These are phyloP conservation scores for Mohoua ochrocephala DNA, from an alignment of 2,113 vertebrate genomes.

Conservation along the genomic window DNA sequence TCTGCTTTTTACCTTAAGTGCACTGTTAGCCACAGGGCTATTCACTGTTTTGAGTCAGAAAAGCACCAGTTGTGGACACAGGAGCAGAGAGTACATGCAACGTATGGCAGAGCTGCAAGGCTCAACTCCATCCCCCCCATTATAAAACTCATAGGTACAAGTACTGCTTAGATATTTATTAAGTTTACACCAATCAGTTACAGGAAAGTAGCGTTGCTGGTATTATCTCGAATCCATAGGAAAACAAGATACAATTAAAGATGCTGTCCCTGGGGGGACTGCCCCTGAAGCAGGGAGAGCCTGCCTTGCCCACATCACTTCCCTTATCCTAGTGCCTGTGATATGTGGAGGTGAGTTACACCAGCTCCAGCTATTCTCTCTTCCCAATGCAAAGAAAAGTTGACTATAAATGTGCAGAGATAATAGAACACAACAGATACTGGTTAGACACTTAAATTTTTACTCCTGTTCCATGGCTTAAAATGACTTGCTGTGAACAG, in stretches of 20 bases:
- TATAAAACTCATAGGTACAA: constrained; percentile 26
- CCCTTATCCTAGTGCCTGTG: not conserved
- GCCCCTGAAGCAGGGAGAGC: not conserved
- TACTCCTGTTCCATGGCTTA: constrained; percentile 26
- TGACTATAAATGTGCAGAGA: not conserved
- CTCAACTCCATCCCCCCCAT: not conserved
- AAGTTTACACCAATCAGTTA: constrained; percentile 55
- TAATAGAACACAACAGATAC: constrained; percentile 39
- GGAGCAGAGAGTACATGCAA: not conserved
- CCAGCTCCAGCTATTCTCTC: constrained; percentile 20
- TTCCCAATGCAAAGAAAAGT: constrained; percentile 45
- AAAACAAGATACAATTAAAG: constrained; percentile 29
- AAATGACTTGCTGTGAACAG: not conserved
- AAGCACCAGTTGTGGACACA: not conserved
- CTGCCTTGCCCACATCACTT: not conserved
- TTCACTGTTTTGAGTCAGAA: not conserved
- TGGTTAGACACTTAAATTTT: not conserved
- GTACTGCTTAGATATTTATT: constrained; percentile 63
- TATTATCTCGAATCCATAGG: constrained; percentile 28
- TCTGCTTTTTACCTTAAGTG: not conserved
- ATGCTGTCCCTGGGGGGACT: not conserved
- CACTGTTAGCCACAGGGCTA: not conserved
- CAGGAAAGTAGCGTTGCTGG: constrained; percentile 51
- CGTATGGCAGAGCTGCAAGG: not conserved
- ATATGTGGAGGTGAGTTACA: not conserved